Conservation (phyloP, 2,888 invertebrate species). For the Hoplodrina ambigua region DNA sequence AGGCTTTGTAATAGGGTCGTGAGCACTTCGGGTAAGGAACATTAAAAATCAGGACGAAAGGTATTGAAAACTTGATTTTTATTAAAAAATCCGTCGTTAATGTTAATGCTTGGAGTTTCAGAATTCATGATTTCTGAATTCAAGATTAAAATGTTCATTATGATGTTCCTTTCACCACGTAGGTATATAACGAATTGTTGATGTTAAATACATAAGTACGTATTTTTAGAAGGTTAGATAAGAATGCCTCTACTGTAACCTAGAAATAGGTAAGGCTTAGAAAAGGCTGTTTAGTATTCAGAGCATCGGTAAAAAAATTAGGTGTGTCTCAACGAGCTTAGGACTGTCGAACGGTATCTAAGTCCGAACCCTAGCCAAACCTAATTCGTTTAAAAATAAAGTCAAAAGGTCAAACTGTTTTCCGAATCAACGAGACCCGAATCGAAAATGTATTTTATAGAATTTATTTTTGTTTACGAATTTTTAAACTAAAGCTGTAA, state of each 20-base stretch:
- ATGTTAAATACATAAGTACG: too few relatives aligned
- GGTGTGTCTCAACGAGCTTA: constrained; percentile 3
- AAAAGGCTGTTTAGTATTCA: constrained; percentile 38
- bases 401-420: constrained; percentile 30
- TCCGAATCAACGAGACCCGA: constrained; percentile 1
- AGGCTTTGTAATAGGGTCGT: too few relatives aligned
- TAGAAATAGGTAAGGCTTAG: background rate
- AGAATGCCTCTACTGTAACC: background rate
- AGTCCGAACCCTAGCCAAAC: background rate
- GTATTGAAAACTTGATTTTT: too few relatives aligned
- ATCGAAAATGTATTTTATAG: constrained; percentile 15
- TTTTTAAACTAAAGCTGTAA: constrained; percentile 26
- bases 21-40: too few relatives aligned
- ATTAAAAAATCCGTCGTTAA: too few relatives aligned
- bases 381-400: constrained; percentile 19
- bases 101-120: too few relatives aligned
- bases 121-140: too few relatives aligned
- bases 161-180: too few relatives aligned
- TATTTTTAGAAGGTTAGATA: background rate
- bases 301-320: constrained; percentile 16
- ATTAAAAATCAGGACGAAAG: too few relatives aligned
- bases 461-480: constrained; percentile 23
- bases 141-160: too few relatives aligned
- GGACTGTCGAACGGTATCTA: constrained; percentile 8
- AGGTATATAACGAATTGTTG: too few relatives aligned